These are phyloP conservation scores for Desmophyllum pertusum DNA, from an alignment of 92 coral and sea anemone species.

Conservation along the genomic window DNA sequence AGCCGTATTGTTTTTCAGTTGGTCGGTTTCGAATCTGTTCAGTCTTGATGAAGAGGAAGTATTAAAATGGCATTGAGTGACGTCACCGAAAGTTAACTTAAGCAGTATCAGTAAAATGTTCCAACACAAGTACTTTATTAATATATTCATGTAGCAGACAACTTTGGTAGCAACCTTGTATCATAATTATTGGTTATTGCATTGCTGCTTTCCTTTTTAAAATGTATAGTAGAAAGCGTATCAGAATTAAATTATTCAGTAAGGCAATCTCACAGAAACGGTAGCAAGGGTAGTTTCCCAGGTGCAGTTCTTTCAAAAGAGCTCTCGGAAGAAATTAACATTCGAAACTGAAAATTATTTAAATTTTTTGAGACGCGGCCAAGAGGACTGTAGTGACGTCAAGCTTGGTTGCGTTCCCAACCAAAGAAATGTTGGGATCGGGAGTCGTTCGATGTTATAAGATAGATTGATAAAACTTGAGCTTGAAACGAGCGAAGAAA, in stretches of 20 bases:
- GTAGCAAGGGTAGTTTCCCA: not conserved
- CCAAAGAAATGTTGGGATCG: not conserved
- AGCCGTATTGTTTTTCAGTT: not conserved
- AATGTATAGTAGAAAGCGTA: not conserved
- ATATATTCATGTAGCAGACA: no score
- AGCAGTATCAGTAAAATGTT: no score
- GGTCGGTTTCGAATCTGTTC: not conserved
- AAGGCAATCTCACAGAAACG: not conserved
- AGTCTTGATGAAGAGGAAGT: not conserved
- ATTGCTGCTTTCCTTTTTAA: not conserved
- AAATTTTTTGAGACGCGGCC: no score
- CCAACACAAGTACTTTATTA: no score
- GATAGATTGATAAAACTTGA: not conserved
- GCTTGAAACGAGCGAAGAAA: not conserved
- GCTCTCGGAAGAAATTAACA: not conserved
- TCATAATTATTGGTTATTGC: not conserved
- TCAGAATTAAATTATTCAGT: not conserved
- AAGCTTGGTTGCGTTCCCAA: not conserved
- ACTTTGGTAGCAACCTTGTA: not conserved
- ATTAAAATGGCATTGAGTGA: not conserved
- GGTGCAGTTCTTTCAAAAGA: no score
- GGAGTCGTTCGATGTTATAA: not conserved
- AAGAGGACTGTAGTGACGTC: not conserved
- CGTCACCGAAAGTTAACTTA: not conserved
- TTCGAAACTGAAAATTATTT: constrained; percentile 3